Evolutionary conservation across 2,797 vertebrate species (phyloP), one percentile per base, ranked within the genome.

Genomic region (Aeoliscus strigatus): DNA sequence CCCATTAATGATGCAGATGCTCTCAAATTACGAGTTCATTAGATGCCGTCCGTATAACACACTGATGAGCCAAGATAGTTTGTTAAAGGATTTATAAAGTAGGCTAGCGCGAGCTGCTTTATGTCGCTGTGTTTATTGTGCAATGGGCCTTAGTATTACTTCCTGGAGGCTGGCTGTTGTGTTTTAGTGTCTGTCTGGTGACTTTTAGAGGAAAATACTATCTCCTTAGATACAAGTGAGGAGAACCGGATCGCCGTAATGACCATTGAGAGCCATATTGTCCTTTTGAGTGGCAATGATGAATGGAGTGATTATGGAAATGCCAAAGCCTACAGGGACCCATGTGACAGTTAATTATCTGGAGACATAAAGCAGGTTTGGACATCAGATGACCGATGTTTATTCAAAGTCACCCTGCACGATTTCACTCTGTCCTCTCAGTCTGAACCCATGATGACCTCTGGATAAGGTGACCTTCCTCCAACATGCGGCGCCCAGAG

Each of bases 21-120:
- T 64, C 61, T 70, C 39, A 54, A 76, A 81, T 76, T 60, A 75
- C 70, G 66, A 63, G 44, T 73, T 77, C 69, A 66, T 85, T 81
- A 79, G 72, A 70, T 50, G 42, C 36, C 36, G 26, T 54, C 29
- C 58, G 44, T 60, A 72, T 67, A 70, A 63, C 51, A 32, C 51
- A 24, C 47, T 61, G 74, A 79, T 67, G 54, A 77, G 74, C 39
- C 52, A 25, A 47, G 29, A 40, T 40, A 26, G 39, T 70, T 70
- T 40, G 57, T 46, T 54, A 49, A 70, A 58, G 56, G 53, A 65
- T 62, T 71, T 63, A 51, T 60, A 39, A 57, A 59, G 58, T 41
- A 30, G 47, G 50, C 23, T 52, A 8, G 38, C 39, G 35, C 36
- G 33, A 51, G 9, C 39, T 42, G 11, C 50, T 64, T 63, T 46